Conservation (phyloP, 2,888 invertebrate genomes). For the Megalurothrips usitatus region DNA sequence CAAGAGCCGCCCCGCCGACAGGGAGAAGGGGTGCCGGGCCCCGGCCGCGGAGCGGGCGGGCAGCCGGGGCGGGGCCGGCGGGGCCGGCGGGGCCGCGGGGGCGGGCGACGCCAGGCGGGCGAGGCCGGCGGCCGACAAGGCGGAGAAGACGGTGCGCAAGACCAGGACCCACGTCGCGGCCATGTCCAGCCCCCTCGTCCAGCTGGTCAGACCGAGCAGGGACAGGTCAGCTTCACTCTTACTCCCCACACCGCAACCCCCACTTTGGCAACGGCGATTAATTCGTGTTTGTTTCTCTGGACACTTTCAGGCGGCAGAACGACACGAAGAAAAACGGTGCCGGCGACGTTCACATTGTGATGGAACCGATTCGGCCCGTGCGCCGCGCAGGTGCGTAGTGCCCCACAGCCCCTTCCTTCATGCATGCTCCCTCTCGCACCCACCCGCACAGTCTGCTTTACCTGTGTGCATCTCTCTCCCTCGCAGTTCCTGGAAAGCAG, state of each 20-base stretch:
- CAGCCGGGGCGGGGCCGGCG: not conserved
- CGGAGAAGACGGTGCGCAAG: not conserved
- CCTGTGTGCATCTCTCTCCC: not conserved
- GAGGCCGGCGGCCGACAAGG: not conserved
- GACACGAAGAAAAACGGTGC: not conserved
- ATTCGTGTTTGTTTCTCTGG: not conserved
- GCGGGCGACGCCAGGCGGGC: not conserved
- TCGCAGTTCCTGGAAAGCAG: too few species aligned
- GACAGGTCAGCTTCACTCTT: not conserved
- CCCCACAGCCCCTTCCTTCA: not conserved
- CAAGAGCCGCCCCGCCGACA: not conserved
- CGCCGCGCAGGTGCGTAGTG: not conserved
- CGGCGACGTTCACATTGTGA: not conserved
- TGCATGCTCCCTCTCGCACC: not conserved
- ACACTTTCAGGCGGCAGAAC: not conserved
- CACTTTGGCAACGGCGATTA: not conserved
- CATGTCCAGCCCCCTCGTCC: not conserved
- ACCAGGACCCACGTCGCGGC: not conserved
- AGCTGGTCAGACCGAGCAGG: constrained; percentile 4
- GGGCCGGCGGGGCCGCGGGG: not conserved
- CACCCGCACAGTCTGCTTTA: too few species aligned
- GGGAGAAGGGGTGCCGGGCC: not conserved
- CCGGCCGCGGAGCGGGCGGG: not conserved
- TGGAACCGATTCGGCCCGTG: constrained; percentile 3
- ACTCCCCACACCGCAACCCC: not conserved